Percentiles rank a stretch among this genome's conserved stretches.
Evolutionary conservation across 2,888 invertebrate genomes (phyloP).

Genomic region (Xylocampa areola): DNA sequence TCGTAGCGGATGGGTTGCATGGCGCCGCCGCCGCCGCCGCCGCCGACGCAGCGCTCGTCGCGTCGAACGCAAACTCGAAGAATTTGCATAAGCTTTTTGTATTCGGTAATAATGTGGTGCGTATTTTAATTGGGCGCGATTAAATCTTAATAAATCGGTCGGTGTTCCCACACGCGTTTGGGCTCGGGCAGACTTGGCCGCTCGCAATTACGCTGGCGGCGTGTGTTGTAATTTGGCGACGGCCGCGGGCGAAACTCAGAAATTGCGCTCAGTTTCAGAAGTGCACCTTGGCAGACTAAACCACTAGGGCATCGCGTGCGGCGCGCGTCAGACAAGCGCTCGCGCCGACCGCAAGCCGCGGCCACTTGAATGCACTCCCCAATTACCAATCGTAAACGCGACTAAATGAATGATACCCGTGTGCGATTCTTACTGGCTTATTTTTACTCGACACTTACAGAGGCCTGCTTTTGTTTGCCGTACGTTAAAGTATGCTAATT

Average conservation of each 20-base stretch:
- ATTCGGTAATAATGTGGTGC: constrained; percentile 79
- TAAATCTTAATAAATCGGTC: constrained; percentile 88
- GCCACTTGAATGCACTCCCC: constrained; percentile 80
- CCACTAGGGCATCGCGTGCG: constrained; percentile 76
- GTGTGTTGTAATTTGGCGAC: constrained; percentile 82
- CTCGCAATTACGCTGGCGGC: constrained; percentile 83
- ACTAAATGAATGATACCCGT: constrained; percentile 75
- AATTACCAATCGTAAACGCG: constrained; percentile 87
- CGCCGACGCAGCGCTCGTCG: too few relatives aligned
- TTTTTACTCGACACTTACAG: constrained; percentile 49
- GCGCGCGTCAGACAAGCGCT: constrained; percentile 66
- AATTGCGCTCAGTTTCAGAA: constrained; percentile 81
- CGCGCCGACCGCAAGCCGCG: constrained; percentile 71
- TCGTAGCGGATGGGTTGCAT: constrained; percentile 67
- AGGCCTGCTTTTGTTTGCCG: constrained; percentile 45
- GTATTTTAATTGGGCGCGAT: constrained; percentile 87
- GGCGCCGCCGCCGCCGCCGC: too few relatives aligned
- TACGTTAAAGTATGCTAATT: constrained; percentile 8
- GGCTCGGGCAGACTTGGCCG: constrained; percentile 59
- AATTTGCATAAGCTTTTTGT: constrained; percentile 83
- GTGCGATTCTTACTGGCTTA: constrained; percentile 49
- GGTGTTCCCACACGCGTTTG: constrained; percentile 82
- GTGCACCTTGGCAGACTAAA: constrained; percentile 66
- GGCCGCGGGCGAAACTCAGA: constrained; percentile 79
- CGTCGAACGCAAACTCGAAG: constrained; percentile 55